phyloP scores from a whole-genome alignment of 1,140 invertebrate genomes.

The Aricia agestis region DNA sequence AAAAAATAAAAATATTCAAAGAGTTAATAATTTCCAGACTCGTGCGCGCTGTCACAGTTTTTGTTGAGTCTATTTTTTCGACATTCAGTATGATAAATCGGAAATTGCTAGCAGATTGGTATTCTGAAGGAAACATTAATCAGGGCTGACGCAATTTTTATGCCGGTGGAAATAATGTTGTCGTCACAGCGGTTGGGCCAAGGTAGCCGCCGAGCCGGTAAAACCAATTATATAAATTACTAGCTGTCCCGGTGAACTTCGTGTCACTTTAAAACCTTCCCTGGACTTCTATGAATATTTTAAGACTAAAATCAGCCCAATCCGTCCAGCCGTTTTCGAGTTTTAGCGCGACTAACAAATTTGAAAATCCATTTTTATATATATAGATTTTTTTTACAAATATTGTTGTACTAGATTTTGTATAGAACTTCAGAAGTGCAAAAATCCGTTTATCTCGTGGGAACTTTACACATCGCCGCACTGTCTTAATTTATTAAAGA shows the following conservation, averaged over 20 bases:
- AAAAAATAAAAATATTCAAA: neutral
- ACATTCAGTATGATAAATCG: neutral
- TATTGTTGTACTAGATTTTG: no score
- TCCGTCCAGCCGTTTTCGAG: fast-evolving
- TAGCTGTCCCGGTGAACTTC: no score
- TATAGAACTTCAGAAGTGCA: no score
- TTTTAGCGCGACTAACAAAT: no score
- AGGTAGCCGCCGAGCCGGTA: neutral
- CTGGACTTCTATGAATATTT: no score
- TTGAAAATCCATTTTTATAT: no score
- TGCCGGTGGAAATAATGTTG: neutral
- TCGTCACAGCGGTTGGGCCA: neutral
- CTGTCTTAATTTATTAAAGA: no score
- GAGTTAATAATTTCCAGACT: neutral
- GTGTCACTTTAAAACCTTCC: no score
- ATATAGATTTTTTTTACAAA: no score
- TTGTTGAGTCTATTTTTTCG: neutral
- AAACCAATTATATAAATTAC: neutral
- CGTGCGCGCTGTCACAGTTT: neutral
- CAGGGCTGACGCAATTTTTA: neutral
- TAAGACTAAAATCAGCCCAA: no score
- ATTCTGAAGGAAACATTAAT: conserved; percentile 1
- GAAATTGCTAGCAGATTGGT: neutral
- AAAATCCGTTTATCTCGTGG: no score
- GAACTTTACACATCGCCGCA: no score